These are phyloP conservation scores for Archocentrus centrarchus DNA, from an alignment of 2,113 vertebrate species.

Conservation along the genomic window DNA sequence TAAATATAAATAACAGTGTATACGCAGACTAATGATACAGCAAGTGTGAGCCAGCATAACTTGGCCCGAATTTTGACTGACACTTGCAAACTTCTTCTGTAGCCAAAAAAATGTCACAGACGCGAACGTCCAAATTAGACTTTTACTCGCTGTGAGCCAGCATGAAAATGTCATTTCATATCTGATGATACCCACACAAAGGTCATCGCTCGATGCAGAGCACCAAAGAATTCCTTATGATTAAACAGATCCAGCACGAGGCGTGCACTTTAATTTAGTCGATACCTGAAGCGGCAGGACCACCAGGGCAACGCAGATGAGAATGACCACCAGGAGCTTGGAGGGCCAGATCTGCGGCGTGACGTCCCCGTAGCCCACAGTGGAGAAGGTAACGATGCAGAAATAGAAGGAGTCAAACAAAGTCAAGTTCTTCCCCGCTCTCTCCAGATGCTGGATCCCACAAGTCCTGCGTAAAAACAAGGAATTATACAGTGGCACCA, in stretches of 20 bases:
- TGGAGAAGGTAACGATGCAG: conserved; percentile 99
- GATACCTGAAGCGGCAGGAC: conserved; percentile 94
- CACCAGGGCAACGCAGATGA: conserved; percentile 97
- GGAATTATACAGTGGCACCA: neutral
- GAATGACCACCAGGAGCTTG: conserved; percentile 95
- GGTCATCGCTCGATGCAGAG: neutral
- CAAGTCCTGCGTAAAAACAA: conserved; percentile 80
- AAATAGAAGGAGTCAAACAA: conserved; percentile 97
- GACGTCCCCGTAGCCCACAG: conserved; percentile 95
- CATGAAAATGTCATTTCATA: conserved; percentile 6
- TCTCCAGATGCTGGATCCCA: conserved; percentile 96
- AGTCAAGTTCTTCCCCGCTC: conserved; percentile 90
- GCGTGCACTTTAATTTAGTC: too few species aligned
- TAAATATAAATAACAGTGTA: neutral
- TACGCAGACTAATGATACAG: neutral
- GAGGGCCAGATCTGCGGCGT: conserved; percentile 98
- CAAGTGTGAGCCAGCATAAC: neutral
- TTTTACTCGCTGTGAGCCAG: neutral
- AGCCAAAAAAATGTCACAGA: neutral
- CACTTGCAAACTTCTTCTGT: conserved; percentile 8
- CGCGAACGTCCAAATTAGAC: neutral
- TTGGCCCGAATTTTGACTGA: conserved; percentile 1
- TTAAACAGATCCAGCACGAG: neutral
- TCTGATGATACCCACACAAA: neutral
- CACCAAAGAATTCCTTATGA: neutral